Conservation (phyloP, 2,113 vertebrate genomes). For the Amphiprion ocellaris region DNA sequence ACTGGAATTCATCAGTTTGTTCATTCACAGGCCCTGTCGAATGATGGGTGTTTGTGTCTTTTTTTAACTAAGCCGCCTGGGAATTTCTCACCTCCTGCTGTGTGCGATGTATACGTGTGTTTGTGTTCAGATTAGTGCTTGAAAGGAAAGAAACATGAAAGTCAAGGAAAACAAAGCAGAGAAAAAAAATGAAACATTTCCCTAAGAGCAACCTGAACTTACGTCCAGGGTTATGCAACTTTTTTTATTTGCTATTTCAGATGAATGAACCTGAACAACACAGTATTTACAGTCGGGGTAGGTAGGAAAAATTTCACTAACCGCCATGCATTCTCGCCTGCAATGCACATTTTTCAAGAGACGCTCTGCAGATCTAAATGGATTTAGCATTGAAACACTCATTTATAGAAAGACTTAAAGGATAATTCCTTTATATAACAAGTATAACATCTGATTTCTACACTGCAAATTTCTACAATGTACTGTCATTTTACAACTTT, state of each 20-base stretch:
- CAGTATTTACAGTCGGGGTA: no score
- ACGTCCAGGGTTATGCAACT: neutral
- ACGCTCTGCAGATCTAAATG: no score
- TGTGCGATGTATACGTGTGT: neutral
- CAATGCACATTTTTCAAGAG: no score
- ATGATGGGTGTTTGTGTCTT: neutral
- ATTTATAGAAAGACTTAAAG: no score
- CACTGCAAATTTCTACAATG: no score
- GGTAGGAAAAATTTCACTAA: no score
- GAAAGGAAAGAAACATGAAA: neutral
- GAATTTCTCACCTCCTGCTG: constrained; percentile 15
- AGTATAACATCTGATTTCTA: no score
- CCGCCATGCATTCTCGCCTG: no score
- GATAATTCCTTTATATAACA: no score
- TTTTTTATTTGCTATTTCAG: neutral
- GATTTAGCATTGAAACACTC: no score
- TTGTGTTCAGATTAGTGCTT: neutral
- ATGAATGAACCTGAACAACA: no score
- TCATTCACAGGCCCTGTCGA: constrained; percentile 25
- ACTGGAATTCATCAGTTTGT: constrained; percentile 38
- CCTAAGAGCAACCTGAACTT: neutral
- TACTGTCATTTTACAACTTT: no score
- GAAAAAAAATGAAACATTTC: neutral
- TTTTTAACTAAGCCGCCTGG: constrained; percentile 11
- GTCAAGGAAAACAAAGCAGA: neutral